Percentiles rank a stretch among this genome's conserved stretches.
Evolutionary conservation across 2,113 vertebrate species (phyloP).

Genomic region (Spheniscus mendiculus): DNA sequence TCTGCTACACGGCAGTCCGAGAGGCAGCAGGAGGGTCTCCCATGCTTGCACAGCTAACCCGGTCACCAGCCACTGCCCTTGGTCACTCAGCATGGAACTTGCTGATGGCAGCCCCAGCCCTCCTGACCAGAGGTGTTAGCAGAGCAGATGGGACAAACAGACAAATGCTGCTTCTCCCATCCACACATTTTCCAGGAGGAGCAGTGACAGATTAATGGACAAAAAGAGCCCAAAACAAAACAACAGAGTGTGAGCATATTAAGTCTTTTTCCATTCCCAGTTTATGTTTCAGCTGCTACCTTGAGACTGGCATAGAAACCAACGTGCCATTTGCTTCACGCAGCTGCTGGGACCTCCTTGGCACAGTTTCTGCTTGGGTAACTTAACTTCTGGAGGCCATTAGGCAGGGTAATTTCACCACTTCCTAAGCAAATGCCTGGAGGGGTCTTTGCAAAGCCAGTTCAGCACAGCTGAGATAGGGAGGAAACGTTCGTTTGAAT

Average conservation of each 20-base stretch:
- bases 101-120: neutral
- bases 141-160: neutral
- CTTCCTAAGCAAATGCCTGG: conserved; percentile 52
- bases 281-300: conserved; percentile 37
- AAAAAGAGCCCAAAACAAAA: neutral
- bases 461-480: conserved; percentile 37
- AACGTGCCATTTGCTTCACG: neutral
- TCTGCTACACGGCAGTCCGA: neutral
- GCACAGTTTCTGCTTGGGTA: conserved; percentile 32
- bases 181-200: neutral
- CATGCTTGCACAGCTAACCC: accelerated
- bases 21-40: neutral
- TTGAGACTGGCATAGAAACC: conserved; percentile 34
- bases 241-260: neutral
- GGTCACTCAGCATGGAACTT: neutral
- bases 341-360: conserved; percentile 26
- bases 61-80: neutral
- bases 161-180: neutral
- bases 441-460: conserved; percentile 46
- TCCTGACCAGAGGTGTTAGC: neutral
- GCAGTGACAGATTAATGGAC: neutral
- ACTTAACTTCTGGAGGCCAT: conserved; percentile 49
- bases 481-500: neutral
- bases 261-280: neutral
- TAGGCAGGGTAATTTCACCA: conserved; percentile 64